Conservation (phyloP, 2,797 vertebrate species). For the Scomberomorus guttatus region DNA sequence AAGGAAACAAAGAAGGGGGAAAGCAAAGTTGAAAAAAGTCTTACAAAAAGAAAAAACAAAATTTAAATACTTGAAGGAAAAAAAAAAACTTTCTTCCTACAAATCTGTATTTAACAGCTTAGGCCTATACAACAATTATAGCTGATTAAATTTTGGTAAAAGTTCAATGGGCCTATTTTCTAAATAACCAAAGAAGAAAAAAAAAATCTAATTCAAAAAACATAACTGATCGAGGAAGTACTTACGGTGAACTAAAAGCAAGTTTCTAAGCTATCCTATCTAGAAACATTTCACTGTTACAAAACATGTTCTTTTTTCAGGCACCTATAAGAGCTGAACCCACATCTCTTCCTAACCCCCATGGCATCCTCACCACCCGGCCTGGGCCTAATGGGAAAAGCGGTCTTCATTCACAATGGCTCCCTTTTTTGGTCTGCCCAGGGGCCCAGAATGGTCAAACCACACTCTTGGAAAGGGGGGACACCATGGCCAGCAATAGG, state of each 20-base stretch:
- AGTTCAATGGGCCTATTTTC: conserved; percentile 46
- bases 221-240: conserved; percentile 85
- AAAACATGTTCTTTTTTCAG: conserved; percentile 86
- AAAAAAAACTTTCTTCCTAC: conserved; percentile 45
- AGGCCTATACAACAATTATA: conserved; percentile 39
- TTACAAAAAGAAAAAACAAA: conserved; percentile 37
- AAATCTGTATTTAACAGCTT: conserved; percentile 40
- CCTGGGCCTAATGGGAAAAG: conserved; percentile 96
- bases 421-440: conserved; percentile 97
- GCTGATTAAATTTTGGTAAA: conserved; percentile 46
- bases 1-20: conserved; percentile 61
- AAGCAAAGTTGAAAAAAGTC: conserved; percentile 54
- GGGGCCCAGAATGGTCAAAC: conserved; percentile 97
- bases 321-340: conserved; percentile 96
- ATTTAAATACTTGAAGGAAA: neutral
- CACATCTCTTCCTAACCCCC: conserved; percentile 95
- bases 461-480: conserved; percentile 97
- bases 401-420: conserved; percentile 96
- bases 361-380: conserved; percentile 97
- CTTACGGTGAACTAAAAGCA: conserved; percentile 90
- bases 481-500: conserved; percentile 98
- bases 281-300: conserved; percentile 86
- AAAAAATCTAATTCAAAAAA: conserved; percentile 66
- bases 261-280: conserved; percentile 85
- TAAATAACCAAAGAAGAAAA: conserved; percentile 21